Evolutionary conservation across 2,888 invertebrate genomes (phyloP).

Genomic region (Troglohyphantes excavatus): DNA sequence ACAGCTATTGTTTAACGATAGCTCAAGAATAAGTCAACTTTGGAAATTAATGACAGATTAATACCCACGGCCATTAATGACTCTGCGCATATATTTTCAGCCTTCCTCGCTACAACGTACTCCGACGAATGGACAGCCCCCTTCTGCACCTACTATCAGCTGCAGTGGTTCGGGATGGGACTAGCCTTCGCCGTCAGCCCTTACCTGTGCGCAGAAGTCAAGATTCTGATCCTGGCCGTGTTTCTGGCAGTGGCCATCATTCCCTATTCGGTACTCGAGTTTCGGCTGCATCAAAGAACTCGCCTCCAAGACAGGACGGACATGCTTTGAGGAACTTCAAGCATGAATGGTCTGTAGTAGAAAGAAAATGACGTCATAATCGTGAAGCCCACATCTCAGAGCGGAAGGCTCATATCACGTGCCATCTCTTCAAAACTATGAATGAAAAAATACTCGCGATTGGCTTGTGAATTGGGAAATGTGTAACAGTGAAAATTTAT

Average conservation of each 20-base stretch:
- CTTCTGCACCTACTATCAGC: constrained; percentile 57
- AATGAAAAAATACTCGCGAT: too few species aligned
- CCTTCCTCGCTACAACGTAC: constrained; percentile 54
- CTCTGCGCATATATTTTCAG: constrained; percentile 22
- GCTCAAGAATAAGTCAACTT: too few species aligned
- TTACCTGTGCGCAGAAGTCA: constrained; percentile 54
- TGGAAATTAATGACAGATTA: too few species aligned
- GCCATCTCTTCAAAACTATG: too few species aligned
- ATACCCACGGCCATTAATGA: too few species aligned
- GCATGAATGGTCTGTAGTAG: too few species aligned
- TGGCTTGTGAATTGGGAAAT: too few species aligned
- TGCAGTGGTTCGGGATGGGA: constrained; percentile 69
- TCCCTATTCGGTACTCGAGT: constrained; percentile 69
- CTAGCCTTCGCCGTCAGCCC: constrained; percentile 35
- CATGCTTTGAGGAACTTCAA: constrained; percentile 63
- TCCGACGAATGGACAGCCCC: constrained; percentile 73
- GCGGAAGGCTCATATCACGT: too few species aligned
- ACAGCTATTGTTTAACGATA: too few species aligned
- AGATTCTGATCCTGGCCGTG: constrained; percentile 60
- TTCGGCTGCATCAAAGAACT: constrained; percentile 64
- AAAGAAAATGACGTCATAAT: too few species aligned
- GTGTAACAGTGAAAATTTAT: too few species aligned
- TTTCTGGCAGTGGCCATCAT: constrained; percentile 44
- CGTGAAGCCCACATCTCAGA: too few species aligned
- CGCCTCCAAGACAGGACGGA: constrained; percentile 61